Conservation (phyloP, 2,113 vertebrate genomes). For the Sceloporus undulatus region DNA sequence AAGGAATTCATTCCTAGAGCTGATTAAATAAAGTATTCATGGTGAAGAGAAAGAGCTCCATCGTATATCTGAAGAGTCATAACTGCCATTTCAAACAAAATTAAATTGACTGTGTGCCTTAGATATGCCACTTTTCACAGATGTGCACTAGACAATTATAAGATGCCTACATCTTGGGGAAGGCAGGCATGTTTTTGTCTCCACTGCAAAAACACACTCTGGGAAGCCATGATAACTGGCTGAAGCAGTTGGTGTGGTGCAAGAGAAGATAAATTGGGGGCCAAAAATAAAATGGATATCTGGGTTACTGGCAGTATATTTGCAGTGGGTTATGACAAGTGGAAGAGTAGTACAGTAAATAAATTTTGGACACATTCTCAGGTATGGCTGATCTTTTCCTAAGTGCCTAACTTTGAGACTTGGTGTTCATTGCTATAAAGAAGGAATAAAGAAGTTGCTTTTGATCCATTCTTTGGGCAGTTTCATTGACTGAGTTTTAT, state of each 20-base stretch:
- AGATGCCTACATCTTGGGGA: neutral
- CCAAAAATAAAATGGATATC: neutral
- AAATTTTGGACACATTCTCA: neutral
- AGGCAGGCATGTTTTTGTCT: neutral
- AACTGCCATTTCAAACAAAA: neutral
- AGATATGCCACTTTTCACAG: neutral
- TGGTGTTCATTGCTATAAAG: too few relatives aligned
- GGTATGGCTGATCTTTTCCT: neutral
- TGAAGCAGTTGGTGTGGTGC: neutral
- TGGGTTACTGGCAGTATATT: neutral
- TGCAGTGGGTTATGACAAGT: neutral
- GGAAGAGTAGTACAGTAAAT: neutral
- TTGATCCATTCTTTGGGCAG: too few relatives aligned
- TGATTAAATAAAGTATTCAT: slow-evolving; percentile 17
- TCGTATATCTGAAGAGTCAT: neutral
- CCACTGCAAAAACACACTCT: neutral
- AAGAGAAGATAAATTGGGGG: too few relatives aligned
- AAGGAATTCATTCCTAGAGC: slow-evolving; percentile 1
- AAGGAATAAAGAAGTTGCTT: too few relatives aligned
- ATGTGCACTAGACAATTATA: neutral
- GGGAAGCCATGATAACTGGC: neutral
- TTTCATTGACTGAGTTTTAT: too few relatives aligned
- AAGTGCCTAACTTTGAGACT: neutral
- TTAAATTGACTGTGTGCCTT: neutral
- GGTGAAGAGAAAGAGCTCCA: neutral